phyloP scores from a whole-genome alignment of 1,140 invertebrate genomes.

The Nasonia giraulti region DNA sequence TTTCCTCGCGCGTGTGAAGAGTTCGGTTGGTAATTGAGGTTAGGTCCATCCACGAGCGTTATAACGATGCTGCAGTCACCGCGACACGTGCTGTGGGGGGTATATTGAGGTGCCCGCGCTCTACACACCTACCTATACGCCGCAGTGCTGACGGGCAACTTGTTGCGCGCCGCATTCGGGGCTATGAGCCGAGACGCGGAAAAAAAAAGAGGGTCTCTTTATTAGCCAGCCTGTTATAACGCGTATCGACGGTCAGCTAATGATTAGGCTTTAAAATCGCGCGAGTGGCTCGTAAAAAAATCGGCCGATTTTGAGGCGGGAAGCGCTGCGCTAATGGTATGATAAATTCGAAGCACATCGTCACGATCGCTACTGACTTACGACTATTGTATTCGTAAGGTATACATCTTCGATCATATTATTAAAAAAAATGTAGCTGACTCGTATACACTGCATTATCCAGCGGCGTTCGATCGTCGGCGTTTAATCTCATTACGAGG shows the following conservation, averaged over 20 bases:
- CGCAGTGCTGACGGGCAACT: not conserved
- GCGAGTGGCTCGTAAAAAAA: too few relatives aligned
- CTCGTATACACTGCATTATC: not conserved
- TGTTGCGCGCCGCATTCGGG: not conserved
- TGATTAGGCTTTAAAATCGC: not conserved
- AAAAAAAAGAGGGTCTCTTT: not conserved
- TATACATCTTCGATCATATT: too few relatives aligned
- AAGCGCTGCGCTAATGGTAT: not conserved
- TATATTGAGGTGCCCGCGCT: not conserved
- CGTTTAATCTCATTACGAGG: conserved; percentile 41
- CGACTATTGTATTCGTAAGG: too few relatives aligned
- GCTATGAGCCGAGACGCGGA: not conserved
- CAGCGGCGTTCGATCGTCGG: not conserved
- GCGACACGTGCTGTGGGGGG: not conserved
- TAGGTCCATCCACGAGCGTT: not conserved
- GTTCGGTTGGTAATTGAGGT: not conserved
- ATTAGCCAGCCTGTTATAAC: not conserved
- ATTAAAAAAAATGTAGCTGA: too few relatives aligned
- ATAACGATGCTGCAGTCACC: not conserved
- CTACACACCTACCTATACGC: not conserved
- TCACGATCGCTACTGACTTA: too few relatives aligned
- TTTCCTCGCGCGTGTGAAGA: not conserved
- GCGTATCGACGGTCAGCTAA: not conserved
- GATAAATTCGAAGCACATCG: not conserved
- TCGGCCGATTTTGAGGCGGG: not conserved